A percentile compares a stretch with the other conserved stretches of the same genome.
These are phyloP conservation scores for Parazoanthus darwini DNA, from an alignment of 92 coral and sea anemone genomes.

Conservation along the genomic window DNA sequence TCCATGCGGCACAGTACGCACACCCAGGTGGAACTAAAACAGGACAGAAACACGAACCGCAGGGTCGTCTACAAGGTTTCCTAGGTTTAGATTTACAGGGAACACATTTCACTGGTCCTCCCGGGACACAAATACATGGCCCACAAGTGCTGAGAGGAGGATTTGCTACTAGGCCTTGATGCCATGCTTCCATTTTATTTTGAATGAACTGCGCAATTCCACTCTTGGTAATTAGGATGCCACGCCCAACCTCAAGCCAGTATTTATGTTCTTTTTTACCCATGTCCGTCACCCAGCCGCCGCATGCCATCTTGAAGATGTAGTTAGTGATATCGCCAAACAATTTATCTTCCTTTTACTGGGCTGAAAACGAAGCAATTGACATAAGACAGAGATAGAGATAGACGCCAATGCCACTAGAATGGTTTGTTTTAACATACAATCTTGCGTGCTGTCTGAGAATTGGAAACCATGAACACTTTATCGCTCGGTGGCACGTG, in stretches of 20 bases:
- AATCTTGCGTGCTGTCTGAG: too few species aligned
- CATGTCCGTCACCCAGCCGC: neutral
- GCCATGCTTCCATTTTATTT: slow-evolving; percentile 15
- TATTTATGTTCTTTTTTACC: slow-evolving; percentile 1
- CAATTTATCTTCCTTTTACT: too few species aligned
- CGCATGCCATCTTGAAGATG: slow-evolving; percentile 1
- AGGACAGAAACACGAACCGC: slow-evolving; percentile 18
- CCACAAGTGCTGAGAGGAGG: slow-evolving; percentile 14
- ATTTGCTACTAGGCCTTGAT: neutral
- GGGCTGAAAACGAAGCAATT: too few species aligned
- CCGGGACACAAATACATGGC: slow-evolving; percentile 18
- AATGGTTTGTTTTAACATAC: too few species aligned
- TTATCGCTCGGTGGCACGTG: too few species aligned
- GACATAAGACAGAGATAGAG: too few species aligned
- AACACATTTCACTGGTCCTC: neutral
- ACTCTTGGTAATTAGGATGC: slow-evolving; percentile 11
- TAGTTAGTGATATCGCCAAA: too few species aligned
- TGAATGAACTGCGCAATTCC: slow-evolving; percentile 1
- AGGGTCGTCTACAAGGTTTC: neutral
- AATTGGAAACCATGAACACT: too few species aligned
- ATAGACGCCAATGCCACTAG: too few species aligned
- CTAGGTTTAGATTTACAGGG: slow-evolving; percentile 2
- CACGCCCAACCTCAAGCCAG: slow-evolving; percentile 21
- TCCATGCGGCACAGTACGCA: slow-evolving; percentile 14
- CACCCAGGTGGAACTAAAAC: neutral